Percentiles rank a stretch among this genome's conserved stretches.
Evolutionary conservation across 2,888 invertebrate species (phyloP).

Genomic region (Encarsia formosa): DNA sequence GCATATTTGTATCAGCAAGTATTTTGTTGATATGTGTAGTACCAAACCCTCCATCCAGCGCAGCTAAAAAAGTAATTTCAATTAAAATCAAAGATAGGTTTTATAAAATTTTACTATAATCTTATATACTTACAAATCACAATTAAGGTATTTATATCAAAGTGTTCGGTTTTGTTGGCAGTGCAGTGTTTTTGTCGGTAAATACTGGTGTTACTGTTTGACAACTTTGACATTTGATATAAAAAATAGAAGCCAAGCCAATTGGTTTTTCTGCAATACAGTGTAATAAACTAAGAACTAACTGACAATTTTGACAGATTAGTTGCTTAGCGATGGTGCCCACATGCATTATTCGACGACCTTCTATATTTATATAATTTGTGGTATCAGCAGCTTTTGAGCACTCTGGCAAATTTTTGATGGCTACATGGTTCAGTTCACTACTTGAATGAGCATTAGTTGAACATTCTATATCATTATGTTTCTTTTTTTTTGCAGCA

Average conservation of each 20-base stretch:
- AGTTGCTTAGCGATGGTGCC: constrained; percentile 18
- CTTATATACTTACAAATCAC: constrained; percentile 9
- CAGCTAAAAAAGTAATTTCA: constrained; percentile 1
- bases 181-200: neutral
- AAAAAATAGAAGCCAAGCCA: constrained; percentile 18
- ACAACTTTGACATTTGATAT: constrained; percentile 18
- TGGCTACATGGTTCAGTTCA: too few species aligned
- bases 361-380: too few species aligned
- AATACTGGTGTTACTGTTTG: neutral
- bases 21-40: constrained; percentile 23
- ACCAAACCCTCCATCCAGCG: constrained; percentile 21
- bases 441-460: too few species aligned
- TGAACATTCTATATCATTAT: too few species aligned
- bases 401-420: too few species aligned
- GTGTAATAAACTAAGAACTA: constrained; percentile 15
- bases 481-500: too few species aligned
- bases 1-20: constrained; percentile 18
- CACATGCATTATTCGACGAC: constrained; percentile 21
- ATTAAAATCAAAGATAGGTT: neutral
- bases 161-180: neutral
- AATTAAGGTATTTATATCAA: constrained; percentile 10
- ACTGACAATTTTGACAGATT: constrained; percentile 18
- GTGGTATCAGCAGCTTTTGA: too few species aligned
- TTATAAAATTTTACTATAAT: neutral
- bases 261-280: constrained; percentile 16